Base-by-base conservation (phyloP, 2,888 invertebrate species). In the Drosophila falleni region DNA sequence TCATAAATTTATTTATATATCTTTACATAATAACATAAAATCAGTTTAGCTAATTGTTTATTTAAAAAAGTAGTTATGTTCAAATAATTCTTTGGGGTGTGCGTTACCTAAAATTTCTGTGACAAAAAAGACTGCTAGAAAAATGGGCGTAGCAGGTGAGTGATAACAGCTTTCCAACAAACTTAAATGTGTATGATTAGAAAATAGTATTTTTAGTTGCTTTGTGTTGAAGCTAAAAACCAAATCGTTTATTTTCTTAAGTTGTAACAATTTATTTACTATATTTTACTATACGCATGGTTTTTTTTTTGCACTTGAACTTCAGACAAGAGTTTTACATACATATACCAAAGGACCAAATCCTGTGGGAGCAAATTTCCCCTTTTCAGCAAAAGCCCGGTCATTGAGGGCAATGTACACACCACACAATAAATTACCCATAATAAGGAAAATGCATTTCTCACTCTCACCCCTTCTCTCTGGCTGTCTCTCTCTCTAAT, bases 221-320 rank as follows among this genome's bases (percentile, higher is more conserved):
- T n/a, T 26, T 8, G 1, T 1, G 8, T 1, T n/a, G 5, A 0
- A 5, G 0, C 9, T 13, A 5, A 16, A 8, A 13, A 5, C 0
- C 0, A 23, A 35, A 3, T 39, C 1, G 1, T 6, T 37, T 2
- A 1, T 0, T 19, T 3, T 0, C 1, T 15, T 10, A 33, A 31
- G 1, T 23, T 1, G 1, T 31, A 6, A 0, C 1, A 2, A 11
- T 15, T 29, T 6, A 10, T 31, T 19, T n/a, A 23, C 33, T 13
- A 44, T n/a, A 8, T 50, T 67, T 37, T 63, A 65, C 61, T 62
- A 68, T 74, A 53, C 23, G 55, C n/a, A 42, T 42, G 37, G 29
- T 50, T 55, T 51, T 51, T 74, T 82, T 74, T 82, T 78, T 84
- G 89, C 78, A 75, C 89, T 88, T 88, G 87, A 88, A 85, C 87